A percentile compares a stretch with the other conserved stretches of the same genome.
These are phyloP conservation scores for Invenusta paracnida DNA, from an alignment of 2,888 invertebrate genomes.

Conservation along the genomic window DNA sequence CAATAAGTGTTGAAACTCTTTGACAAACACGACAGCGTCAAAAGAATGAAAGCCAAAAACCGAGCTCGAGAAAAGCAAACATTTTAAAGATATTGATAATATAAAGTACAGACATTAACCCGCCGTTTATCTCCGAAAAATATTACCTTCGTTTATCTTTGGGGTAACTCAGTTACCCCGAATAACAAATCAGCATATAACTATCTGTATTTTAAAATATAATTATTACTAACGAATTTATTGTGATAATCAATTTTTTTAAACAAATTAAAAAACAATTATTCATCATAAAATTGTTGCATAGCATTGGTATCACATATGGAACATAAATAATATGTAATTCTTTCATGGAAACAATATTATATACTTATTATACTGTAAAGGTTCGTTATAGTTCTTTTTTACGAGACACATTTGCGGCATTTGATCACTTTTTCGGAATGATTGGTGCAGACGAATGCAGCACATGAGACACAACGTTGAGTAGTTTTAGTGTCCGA, in stretches of 20 bases:
- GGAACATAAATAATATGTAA: not conserved
- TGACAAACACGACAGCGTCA: no score
- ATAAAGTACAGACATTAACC: no score
- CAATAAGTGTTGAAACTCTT: no score
- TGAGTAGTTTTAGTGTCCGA: constrained; percentile 22
- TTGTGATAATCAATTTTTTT: constrained; percentile 10
- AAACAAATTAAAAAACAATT: not conserved
- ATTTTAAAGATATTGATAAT: no score
- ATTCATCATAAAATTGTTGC: constrained; percentile 8
- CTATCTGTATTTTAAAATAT: constrained; percentile 4
- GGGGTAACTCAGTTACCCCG: constrained; percentile 1
- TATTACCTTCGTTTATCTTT: constrained; percentile 16
- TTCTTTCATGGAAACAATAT: constrained; percentile 9
- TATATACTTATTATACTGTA: no score
- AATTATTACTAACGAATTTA: not conserved
- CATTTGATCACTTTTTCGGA: constrained; percentile 13
- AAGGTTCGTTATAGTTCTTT: not conserved
- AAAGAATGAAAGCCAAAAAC: no score
- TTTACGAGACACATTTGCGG: constrained; percentile 18
- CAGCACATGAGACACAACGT: constrained; percentile 18
- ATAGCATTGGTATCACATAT: not conserved
- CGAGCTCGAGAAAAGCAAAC: no score
- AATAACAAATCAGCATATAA: constrained; percentile 15
- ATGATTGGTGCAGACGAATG: constrained; percentile 21
- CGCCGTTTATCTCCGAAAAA: constrained; percentile 15